Evolutionary conservation across 1,140 invertebrate genomes (phyloP), one percentile per base, ranked within the genome.

Genomic region (Drosophila chauvacae): DNA sequence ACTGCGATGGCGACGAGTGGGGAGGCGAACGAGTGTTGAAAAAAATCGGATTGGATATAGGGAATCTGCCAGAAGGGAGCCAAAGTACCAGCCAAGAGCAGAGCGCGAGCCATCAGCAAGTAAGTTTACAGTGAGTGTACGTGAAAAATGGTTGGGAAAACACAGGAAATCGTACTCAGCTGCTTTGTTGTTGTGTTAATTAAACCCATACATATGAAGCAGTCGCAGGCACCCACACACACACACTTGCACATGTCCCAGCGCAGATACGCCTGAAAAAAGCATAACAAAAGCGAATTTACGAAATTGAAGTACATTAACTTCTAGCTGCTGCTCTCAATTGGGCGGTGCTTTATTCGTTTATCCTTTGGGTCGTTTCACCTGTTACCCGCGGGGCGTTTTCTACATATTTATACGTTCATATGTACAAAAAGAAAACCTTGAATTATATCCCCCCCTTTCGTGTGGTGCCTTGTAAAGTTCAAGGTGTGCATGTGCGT

Each of bases 101-200:
- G 14, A 20, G 51, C 30, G 30, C 39, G 20, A 59, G 42, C 58
- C 50, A 71, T 47, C 48, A 41, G 28, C 58, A 60, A 84, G 77
- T 84, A 73, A 83, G 81, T 85, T 65, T 45, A 30, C 59, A 37
- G 56, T 45, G 63, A 58, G 60, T 64, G 55, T 51, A 62, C 35
- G 37, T 51, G 47, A 37, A 76, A 57, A 50, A 60, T 44, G 7
- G 42, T 9, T 26, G 48, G 33, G 35, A 58, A 70, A 70, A 65
- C 44, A 28, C 42, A 48, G 37, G 39, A 72, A 59, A 50, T 72
- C 66, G 33, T 45, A 56, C 59, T 61, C 79, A 79, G 84, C 72
- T 87, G 83, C 76, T 82, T 77, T 86, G 70, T 78, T 87, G 65
- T 71, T 65, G 64, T 72, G 76, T 71, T 74, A 83, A 88, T 81